Conservation (phyloP, 2,888 invertebrate genomes). For the Acholoe squamosa region DNA sequence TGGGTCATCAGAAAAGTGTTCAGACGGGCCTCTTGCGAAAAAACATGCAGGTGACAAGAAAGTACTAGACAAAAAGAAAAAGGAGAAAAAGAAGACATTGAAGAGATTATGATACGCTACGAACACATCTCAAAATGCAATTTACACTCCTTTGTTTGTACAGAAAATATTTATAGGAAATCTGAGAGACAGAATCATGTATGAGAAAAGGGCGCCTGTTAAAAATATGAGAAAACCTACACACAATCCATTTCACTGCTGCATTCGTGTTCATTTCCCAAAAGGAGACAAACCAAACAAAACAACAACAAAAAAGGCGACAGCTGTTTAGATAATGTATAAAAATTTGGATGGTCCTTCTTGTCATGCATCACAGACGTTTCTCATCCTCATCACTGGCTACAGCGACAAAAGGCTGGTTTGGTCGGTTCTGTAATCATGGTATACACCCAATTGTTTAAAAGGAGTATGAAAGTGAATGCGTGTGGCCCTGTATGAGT, state of each 20-base stretch:
- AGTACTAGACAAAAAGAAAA: conserved; percentile 87
- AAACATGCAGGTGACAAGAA: conserved; percentile 90
- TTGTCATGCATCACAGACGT: conserved; percentile 18
- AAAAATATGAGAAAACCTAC: neutral
- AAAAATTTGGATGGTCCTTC: neutral
- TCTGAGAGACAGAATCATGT: conserved; percentile 51
- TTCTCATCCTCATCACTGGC: neutral
- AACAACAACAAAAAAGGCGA: neutral
- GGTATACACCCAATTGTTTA: conserved; percentile 8
- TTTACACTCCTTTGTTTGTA: conserved; percentile 32
- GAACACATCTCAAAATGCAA: conserved; percentile 28
- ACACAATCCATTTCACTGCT: conserved; percentile 54
- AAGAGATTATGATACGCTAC: conserved; percentile 89
- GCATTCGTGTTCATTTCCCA: conserved; percentile 43
- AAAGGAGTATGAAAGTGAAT: conserved; percentile 3
- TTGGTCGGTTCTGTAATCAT: conserved; percentile 2
- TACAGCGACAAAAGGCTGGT: neutral
- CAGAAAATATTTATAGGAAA: conserved; percentile 59
- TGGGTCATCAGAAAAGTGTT: conserved; percentile 67
- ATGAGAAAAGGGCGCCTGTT: neutral
- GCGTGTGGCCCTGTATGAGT: neutral
- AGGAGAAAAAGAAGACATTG: conserved; percentile 92
- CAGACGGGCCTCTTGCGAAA: conserved; percentile 90
- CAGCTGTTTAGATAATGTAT: neutral
- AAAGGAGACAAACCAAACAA: neutral